Conservation (phyloP, 2,888 invertebrate genomes). For the Magallana nippona region DNA sequence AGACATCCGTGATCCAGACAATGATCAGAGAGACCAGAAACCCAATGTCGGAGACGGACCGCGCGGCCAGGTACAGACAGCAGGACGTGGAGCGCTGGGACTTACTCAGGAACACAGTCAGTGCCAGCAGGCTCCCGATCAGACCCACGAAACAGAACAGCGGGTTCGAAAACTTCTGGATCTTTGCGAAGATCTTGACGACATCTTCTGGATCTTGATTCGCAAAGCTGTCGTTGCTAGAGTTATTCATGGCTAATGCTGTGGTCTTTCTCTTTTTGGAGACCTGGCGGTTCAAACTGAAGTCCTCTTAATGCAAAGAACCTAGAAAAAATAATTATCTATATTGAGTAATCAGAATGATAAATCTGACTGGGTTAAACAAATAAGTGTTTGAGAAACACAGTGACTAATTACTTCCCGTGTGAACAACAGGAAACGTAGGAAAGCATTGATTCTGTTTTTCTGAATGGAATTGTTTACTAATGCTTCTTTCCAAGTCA, state of each 20-base stretch:
- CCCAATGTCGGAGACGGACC: slow-evolving; percentile 89
- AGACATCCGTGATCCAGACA: slow-evolving; percentile 60
- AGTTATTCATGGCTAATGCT: neutral
- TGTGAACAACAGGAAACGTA: too few species aligned
- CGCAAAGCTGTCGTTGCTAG: neutral
- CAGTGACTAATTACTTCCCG: too few species aligned
- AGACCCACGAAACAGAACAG: slow-evolving; percentile 83
- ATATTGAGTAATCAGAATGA: too few species aligned
- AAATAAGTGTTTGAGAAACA: too few species aligned
- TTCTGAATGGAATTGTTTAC: too few species aligned
- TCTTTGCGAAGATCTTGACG: slow-evolving; percentile 13
- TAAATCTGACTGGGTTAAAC: too few species aligned
- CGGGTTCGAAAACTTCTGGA: slow-evolving; percentile 51
- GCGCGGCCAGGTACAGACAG: slow-evolving; percentile 87
- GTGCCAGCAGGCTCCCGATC: slow-evolving; percentile 87
- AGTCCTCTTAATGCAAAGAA: too few species aligned
- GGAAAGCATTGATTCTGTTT: too few species aligned
- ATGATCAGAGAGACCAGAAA: slow-evolving; percentile 85
- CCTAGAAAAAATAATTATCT: too few species aligned
- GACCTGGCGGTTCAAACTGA: too few species aligned
- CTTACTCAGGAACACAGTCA: slow-evolving; percentile 87
- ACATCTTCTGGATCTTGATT: neutral
- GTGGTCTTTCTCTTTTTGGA: too few species aligned
- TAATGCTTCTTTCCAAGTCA: too few species aligned
- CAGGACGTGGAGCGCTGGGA: slow-evolving; percentile 87